Evolutionary conservation across 2,888 invertebrate genomes (phyloP).

Genomic region (Aquatica leii): DNA sequence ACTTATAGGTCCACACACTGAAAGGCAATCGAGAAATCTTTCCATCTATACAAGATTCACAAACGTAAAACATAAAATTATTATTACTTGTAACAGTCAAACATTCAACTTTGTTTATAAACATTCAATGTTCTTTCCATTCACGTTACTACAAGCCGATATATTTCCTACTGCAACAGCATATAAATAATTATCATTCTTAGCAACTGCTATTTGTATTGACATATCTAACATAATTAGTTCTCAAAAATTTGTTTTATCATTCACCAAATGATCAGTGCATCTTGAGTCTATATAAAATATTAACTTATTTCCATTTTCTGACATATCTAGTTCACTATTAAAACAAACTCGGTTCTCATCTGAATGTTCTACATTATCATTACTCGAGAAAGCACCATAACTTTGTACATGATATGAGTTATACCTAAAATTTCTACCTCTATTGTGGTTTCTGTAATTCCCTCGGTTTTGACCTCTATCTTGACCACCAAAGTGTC

Average conservation of each 20-base stretch:
- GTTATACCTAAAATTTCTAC: no score
- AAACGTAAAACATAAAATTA: neutral
- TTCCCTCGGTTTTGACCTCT: neutral
- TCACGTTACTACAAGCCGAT: conserved; percentile 25
- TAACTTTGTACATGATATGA: no score
- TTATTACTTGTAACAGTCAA: neutral
- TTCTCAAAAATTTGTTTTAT: conserved; percentile 6
- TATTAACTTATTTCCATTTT: neutral
- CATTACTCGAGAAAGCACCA: neutral
- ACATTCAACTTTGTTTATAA: conserved; percentile 1
- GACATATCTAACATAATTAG: conserved; percentile 15
- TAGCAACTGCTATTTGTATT: conserved; percentile 25
- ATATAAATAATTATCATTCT: conserved; percentile 21
- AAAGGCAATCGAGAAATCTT: neutral
- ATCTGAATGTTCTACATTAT: neutral
- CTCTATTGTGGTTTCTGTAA: no score
- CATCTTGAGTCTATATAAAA: conserved; percentile 23
- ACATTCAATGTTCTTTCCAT: conserved; percentile 26
- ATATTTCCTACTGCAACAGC: conserved; percentile 37
- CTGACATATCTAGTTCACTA: neutral
- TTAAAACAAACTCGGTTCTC: neutral
- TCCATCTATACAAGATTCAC: neutral
- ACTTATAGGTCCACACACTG: neutral
- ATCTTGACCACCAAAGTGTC: neutral
- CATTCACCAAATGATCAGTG: conserved; percentile 22